Conservation (phyloP, 2,113 vertebrate species). For the Solea senegalensis region DNA sequence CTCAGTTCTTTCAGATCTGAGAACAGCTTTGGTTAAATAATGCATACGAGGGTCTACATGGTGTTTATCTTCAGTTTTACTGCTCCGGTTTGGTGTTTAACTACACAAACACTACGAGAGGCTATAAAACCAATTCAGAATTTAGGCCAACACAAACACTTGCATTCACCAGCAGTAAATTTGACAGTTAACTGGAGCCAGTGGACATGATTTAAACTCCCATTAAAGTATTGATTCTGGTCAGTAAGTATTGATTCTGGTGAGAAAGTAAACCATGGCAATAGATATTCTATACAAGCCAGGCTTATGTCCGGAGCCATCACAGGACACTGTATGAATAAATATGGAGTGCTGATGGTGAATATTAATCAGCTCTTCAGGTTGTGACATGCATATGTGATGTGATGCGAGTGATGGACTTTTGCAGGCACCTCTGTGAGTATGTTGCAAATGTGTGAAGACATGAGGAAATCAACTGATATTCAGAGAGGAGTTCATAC, state of each 20-base stretch:
- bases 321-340: constrained; percentile 39
- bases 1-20: neutral
- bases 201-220: constrained; percentile 49
- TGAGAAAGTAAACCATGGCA: constrained; percentile 33
- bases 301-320: constrained; percentile 22
- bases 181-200: constrained; percentile 31
- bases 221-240: constrained; percentile 49
- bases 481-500: constrained; percentile 18
- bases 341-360: constrained; percentile 48
- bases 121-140: constrained; percentile 25
- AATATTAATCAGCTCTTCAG: constrained; percentile 47
- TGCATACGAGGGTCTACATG: neutral
- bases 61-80: constrained; percentile 5
- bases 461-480: constrained; percentile 28
- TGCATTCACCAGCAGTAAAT: neutral
- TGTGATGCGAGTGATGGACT: constrained; percentile 2
- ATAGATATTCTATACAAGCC: constrained; percentile 38
- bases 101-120: constrained; percentile 12
- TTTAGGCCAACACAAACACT: constrained; percentile 22
- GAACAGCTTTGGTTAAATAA: constrained; percentile 24
- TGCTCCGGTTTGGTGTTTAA: constrained; percentile 24
- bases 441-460: neutral
- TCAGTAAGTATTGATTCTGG: constrained; percentile 35
- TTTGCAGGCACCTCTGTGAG: neutral
- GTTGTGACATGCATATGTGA: constrained; percentile 43